Percentiles rank a stretch among this genome's conserved stretches.
Evolutionary conservation across 2,888 invertebrate species (phyloP).

Genomic region (Habroteleia sp.): DNA sequence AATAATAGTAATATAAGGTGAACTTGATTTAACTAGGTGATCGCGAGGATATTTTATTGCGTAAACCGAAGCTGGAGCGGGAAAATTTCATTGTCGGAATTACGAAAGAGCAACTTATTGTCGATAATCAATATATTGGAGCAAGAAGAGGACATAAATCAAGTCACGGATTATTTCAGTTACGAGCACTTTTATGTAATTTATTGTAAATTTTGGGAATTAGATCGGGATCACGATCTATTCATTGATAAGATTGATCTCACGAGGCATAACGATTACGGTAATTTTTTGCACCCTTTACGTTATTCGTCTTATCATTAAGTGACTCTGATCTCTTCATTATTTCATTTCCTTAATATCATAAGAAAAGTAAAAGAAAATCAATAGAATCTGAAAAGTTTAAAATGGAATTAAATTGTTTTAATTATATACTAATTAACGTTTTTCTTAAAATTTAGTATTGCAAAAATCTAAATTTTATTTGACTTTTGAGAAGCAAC

Average conservation of each 20-base stretch:
- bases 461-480: too few relatives aligned
- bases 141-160: constrained; percentile 98
- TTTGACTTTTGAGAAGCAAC: too few relatives aligned
- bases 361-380: too few relatives aligned
- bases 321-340: neutral
- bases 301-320: neutral
- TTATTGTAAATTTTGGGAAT: constrained; percentile 99
- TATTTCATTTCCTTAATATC: too few relatives aligned
- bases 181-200: constrained; percentile 99
- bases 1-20: neutral
- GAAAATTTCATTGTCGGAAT: constrained; percentile 92
- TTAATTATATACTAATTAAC: too few relatives aligned
- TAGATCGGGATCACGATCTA: constrained; percentile 98
- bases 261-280: constrained; percentile 96
- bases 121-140: constrained; percentile 89
- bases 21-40: constrained; percentile 84
- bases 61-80: constrained; percentile 99
- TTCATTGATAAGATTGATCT: constrained; percentile 97
- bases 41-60: constrained; percentile 98
- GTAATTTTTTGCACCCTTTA: constrained; percentile 82
- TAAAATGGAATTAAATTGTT: too few relatives aligned
- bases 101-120: constrained; percentile 94
- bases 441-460: too few relatives aligned
- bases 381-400: too few relatives aligned
- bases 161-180: constrained; percentile 94